A percentile compares a stretch with the other conserved stretches of the same genome.
These are phyloP conservation scores for Leptocoma aspasia DNA, from an alignment of 2,113 vertebrate genomes.

Conservation along the genomic window DNA sequence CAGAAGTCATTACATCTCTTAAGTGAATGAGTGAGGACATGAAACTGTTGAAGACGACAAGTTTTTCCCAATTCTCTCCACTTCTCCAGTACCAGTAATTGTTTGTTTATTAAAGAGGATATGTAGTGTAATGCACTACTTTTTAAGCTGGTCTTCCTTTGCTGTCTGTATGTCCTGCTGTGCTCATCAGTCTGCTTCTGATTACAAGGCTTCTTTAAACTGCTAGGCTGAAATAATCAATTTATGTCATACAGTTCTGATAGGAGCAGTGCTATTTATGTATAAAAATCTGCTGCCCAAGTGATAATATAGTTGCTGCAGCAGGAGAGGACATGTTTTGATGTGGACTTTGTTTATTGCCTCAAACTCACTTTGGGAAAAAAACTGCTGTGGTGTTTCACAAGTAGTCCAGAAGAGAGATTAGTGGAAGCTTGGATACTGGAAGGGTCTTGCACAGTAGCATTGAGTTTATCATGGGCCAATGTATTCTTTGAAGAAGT, in stretches of 20 bases:
- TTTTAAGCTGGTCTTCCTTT: not conserved
- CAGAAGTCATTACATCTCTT: not conserved
- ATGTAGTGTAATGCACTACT: not conserved
- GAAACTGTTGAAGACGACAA: not conserved
- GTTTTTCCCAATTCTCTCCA: not conserved
- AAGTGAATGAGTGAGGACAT: not conserved
- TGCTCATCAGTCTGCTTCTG: not conserved
- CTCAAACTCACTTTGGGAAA: not conserved
- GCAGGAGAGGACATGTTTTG: not conserved
- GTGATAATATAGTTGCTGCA: not conserved
- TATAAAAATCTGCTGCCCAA: not conserved
- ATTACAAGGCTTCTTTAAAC: slow-evolving; percentile 28
- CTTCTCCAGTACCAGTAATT: not conserved
- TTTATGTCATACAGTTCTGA: not conserved
- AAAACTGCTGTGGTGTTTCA: not conserved
- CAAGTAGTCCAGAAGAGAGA: not conserved
- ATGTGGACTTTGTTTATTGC: not conserved
- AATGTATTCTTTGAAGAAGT: not conserved
- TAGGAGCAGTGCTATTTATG: not conserved
- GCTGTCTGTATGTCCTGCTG: not conserved
- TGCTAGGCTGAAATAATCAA: not conserved
- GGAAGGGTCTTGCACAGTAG: not conserved
- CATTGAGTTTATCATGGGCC: not conserved
- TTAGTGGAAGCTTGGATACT: not conserved
- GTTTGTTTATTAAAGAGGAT: not conserved